Evolutionary conservation across 2,797 vertebrate species (phyloP).

Genomic region (Chaetophractus vellerosus): DNA sequence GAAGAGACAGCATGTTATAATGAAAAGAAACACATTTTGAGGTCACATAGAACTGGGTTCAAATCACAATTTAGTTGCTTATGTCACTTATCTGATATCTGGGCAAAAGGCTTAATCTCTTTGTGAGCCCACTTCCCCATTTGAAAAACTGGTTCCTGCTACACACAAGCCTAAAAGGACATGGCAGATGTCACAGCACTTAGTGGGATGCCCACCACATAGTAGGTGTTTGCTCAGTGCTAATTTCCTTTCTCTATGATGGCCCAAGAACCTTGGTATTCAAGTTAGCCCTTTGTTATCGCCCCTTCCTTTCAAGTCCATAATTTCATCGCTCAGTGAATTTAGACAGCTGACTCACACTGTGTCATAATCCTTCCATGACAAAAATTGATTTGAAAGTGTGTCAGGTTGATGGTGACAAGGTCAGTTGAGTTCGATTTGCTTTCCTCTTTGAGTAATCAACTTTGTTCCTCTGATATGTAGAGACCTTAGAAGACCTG

Average conservation of each 20-base stretch:
- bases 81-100: neutral
- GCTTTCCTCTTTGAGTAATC: neutral
- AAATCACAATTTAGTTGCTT: neutral
- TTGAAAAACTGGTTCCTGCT: neutral
- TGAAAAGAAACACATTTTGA: neutral
- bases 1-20: neutral
- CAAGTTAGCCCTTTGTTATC: neutral
- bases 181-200: neutral
- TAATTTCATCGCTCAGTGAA: neutral
- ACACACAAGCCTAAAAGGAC: neutral
- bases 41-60: neutral
- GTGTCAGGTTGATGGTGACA: constrained; percentile 4
- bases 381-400: constrained; percentile 37
- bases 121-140: neutral
- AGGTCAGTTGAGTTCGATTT: constrained; percentile 38
- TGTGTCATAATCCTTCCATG: neutral
- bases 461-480: constrained; percentile 41
- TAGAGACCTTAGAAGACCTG: constrained; percentile 24
- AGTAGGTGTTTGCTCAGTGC: neutral
- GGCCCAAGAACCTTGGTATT: neutral
- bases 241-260: neutral
- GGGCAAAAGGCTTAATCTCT: neutral
- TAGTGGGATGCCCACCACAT: rapidly evolving
- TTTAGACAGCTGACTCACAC: constrained; percentile 55
- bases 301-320: neutral